These are phyloP conservation scores for Cryptoleucopteryx plumbea DNA, from an alignment of 2,113 vertebrate genomes.

Conservation along the genomic window DNA sequence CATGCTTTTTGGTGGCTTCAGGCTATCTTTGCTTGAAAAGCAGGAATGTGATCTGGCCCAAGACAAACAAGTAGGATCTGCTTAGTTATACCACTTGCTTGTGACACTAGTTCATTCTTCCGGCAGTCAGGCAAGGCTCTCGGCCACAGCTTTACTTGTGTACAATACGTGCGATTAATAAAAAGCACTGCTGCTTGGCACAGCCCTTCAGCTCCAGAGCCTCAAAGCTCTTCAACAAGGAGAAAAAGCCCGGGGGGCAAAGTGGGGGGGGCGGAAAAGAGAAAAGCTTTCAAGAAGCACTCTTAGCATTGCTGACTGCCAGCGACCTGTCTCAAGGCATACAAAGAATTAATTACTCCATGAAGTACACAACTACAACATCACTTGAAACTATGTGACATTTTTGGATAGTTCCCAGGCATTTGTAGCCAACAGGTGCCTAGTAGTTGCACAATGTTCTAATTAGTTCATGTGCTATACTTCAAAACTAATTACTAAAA, in stretches of 20 bases:
- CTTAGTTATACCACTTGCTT: background rate
- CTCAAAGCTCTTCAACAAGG: background rate
- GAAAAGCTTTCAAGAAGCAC: background rate
- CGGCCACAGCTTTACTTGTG: background rate
- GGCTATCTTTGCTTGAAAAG: background rate
- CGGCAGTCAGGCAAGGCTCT: background rate
- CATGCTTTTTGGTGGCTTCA: background rate
- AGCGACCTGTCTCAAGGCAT: background rate
- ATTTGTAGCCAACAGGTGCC: slow-evolving; percentile 42
- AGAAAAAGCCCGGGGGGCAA: background rate
- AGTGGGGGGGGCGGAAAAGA: background rate
- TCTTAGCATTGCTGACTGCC: background rate
- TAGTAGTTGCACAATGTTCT: slow-evolving; percentile 47
- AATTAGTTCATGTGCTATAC: slow-evolving; percentile 62
- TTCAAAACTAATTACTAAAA: slow-evolving; percentile 66
- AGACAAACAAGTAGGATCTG: background rate
- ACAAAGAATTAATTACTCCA: slow-evolving; percentile 34
- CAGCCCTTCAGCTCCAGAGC: background rate
- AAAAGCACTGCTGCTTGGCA: background rate
- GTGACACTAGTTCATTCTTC: background rate
- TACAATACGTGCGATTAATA: fast-evolving
- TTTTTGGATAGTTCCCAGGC: slow-evolving; percentile 35
- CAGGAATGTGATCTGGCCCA: background rate
- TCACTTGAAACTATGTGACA: slow-evolving; percentile 8
- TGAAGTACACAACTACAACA: background rate